A percentile compares a stretch with the other conserved stretches of the same genome.
Evolutionary conservation across 2,888 invertebrate genomes (phyloP).

Genomic region (Sarcophaga variegata): DNA sequence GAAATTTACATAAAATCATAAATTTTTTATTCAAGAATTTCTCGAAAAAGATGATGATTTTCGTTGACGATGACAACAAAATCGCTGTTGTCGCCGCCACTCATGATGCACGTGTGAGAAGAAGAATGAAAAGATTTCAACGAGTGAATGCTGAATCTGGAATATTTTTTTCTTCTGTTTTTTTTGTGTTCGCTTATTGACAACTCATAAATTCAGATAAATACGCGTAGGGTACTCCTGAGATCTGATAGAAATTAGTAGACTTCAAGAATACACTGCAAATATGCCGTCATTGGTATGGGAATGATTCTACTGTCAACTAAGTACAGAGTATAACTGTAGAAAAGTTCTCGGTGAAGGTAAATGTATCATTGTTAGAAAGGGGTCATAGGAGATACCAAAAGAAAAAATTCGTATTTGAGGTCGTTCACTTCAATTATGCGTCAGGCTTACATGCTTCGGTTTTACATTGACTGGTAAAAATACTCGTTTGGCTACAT

Average conservation of each 20-base stretch:
- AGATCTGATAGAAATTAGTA: background rate
- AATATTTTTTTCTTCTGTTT: constrained; percentile 23
- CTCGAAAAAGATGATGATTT: constrained; percentile 56
- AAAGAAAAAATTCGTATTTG: no score
- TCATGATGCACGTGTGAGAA: constrained; percentile 61
- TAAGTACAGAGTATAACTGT: no score
- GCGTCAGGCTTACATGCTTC: no score
- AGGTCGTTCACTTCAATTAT: no score
- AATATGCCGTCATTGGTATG: background rate
- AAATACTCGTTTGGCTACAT: no score
- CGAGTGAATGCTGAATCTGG: constrained; percentile 21
- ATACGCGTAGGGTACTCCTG: constrained; percentile 52
- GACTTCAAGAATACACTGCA: background rate
- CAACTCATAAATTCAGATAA: constrained; percentile 78
- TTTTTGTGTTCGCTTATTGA: constrained; percentile 42
- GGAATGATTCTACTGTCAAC: no score
- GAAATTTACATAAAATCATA: constrained; percentile 68
- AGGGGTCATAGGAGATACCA: no score
- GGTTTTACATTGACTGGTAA: no score
- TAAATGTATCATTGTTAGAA: no score
- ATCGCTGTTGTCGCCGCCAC: constrained; percentile 57
- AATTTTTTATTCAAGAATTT: constrained; percentile 54
- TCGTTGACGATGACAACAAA: constrained; percentile 61
- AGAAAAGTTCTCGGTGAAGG: no score
- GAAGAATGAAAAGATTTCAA: constrained; percentile 47